Evolutionary conservation across 2,888 invertebrate species (phyloP).

Genomic region (Polydrusus tereticollis): DNA sequence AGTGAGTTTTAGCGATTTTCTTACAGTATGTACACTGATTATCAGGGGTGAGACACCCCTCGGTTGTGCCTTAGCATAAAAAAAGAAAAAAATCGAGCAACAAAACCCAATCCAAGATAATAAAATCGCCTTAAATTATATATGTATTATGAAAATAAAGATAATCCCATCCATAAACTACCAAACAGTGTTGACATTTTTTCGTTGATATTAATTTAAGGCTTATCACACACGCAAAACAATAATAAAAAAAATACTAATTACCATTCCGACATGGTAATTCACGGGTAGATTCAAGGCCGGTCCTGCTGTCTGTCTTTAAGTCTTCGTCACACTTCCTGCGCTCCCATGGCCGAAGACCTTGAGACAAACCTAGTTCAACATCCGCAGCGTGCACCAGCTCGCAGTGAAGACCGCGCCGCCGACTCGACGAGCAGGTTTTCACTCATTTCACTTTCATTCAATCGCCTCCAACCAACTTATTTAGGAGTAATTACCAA

Average conservation of each 20-base stretch:
- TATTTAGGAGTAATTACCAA: slow-evolving; percentile 26
- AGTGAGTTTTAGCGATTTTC: too few relatives aligned
- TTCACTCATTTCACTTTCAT: slow-evolving; percentile 67
- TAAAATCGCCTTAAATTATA: not conserved
- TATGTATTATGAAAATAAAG: slow-evolving; percentile 7
- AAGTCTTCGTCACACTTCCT: slow-evolving; percentile 60
- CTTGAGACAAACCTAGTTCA: slow-evolving; percentile 69
- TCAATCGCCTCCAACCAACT: slow-evolving; percentile 56
- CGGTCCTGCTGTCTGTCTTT: slow-evolving; percentile 45
- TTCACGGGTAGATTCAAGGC: slow-evolving; percentile 32
- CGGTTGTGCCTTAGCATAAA: too few relatives aligned
- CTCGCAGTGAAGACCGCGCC: slow-evolving; percentile 52
- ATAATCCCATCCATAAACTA: slow-evolving; percentile 7
- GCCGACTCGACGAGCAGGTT: slow-evolving; percentile 56
- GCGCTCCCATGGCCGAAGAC: slow-evolving; percentile 62
- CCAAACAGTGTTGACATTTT: slow-evolving; percentile 21
- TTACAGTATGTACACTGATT: too few relatives aligned
- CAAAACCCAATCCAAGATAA: not conserved
- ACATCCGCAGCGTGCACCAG: slow-evolving; percentile 62
- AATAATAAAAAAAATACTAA: slow-evolving; percentile 30
- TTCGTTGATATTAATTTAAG: slow-evolving; percentile 30
- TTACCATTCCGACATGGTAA: slow-evolving; percentile 36
- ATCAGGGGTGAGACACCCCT: too few relatives aligned
- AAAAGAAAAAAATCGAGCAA: not conserved
- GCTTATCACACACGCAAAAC: slow-evolving; percentile 29